Evolutionary conservation across 2,888 invertebrate genomes (phyloP).

Genomic region (Lottia gigantea): DNA sequence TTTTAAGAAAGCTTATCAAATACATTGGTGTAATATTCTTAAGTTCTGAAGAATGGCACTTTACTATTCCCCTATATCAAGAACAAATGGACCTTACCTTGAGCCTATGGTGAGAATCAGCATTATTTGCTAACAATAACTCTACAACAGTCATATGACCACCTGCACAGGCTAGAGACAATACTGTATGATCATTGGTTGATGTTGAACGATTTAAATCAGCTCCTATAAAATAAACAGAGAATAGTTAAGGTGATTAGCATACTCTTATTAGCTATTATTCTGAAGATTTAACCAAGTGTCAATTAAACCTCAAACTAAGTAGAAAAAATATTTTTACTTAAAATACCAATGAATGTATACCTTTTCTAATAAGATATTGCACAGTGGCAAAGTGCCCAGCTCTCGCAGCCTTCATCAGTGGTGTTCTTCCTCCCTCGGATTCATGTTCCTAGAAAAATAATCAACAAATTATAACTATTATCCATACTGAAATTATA

Average conservation of each 20-base stretch:
- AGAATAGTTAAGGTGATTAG: not conserved
- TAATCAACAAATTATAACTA: not conserved
- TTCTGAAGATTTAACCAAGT: no score
- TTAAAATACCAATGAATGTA: not conserved
- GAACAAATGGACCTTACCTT: constrained; percentile 73
- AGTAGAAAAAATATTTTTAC: not conserved
- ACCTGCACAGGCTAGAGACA: constrained; percentile 95
- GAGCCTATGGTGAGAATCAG: constrained; percentile 95
- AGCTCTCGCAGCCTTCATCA: constrained; percentile 98
- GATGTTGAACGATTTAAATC: constrained; percentile 84
- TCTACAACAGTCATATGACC: constrained; percentile 95
- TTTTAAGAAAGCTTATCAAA: no score
- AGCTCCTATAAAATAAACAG: constrained; percentile 70
- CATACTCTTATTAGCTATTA: no score
- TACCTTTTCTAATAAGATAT: constrained; percentile 86
- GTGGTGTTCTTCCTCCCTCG: constrained; percentile 95
- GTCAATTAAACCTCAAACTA: no score
- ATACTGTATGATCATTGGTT: constrained; percentile 95
- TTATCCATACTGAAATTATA: constrained; percentile 2
- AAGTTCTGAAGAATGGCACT: no score
- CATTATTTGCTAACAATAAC: constrained; percentile 87
- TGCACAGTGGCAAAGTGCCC: constrained; percentile 96
- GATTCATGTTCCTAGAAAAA: constrained; percentile 85
- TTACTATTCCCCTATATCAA: no score
- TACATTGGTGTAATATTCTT: no score